Evolutionary conservation across 2,888 invertebrate genomes (phyloP).

Genomic region (Melinaea marsaeus): DNA sequence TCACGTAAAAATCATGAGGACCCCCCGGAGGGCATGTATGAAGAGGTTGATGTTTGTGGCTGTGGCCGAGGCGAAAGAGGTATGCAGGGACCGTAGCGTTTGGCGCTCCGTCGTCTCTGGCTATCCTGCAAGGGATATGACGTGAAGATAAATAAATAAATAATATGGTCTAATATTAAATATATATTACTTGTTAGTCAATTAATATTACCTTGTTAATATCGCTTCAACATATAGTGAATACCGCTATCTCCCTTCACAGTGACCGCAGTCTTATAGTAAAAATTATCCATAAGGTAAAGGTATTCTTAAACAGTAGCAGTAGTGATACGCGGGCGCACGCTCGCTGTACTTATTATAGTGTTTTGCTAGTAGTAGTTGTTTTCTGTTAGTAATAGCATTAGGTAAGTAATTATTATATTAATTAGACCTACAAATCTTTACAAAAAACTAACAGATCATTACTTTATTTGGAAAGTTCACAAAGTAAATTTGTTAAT

Average conservation of each 20-base stretch:
- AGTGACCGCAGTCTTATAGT: not conserved
- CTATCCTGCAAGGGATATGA: not conserved
- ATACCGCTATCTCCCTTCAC: not conserved
- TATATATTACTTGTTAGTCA: not conserved
- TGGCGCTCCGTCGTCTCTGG: too few species aligned
- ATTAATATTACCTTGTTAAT: not conserved
- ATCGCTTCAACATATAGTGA: not conserved
- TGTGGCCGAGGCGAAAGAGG: too few species aligned
- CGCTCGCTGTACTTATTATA: constrained; percentile 24
- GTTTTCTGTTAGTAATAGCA: too few species aligned
- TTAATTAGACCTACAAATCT: too few species aligned
- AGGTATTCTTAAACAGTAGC: constrained; percentile 33
- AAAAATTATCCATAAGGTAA: constrained; percentile 34
- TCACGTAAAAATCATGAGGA: too few species aligned
- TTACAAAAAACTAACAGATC: too few species aligned
- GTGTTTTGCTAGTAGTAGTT: constrained; percentile 9
- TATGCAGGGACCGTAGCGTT: too few species aligned
- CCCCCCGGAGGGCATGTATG: too few species aligned
- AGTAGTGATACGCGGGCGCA: constrained; percentile 35
- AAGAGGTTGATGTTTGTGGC: too few species aligned
- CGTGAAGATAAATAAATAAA: not conserved
- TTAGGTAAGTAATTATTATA: too few species aligned
- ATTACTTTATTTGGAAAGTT: too few species aligned
- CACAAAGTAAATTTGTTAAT: too few species aligned
- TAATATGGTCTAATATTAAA: not conserved